Percentiles rank a stretch among this genome's conserved stretches.
phyloP scores from a whole-genome alignment of 2,113 vertebrate species.

The Muscicapa adusta region DNA sequence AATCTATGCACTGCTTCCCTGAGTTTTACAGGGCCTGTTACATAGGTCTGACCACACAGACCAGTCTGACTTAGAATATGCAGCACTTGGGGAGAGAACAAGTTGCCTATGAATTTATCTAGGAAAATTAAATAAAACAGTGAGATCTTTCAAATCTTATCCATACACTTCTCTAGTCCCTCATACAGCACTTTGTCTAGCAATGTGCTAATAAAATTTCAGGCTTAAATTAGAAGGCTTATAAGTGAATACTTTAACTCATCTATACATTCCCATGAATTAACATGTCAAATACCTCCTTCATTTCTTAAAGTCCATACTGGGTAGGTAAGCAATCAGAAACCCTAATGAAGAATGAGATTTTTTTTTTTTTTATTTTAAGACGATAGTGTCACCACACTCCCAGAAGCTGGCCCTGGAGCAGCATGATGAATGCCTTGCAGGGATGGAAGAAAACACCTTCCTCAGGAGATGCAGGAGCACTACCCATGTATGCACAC shows the following conservation, averaged over 20 bases:
- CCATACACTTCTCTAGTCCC: background rate
- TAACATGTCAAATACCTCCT: background rate
- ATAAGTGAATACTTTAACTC: background rate
- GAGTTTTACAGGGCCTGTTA: background rate
- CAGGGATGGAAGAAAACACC: background rate
- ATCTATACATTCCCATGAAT: background rate
- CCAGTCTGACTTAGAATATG: background rate
- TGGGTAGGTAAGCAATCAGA: background rate
- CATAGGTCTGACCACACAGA: background rate
- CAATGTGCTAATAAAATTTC: background rate
- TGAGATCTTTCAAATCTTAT: background rate
- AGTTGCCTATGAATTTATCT: background rate
- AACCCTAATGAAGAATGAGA: background rate
- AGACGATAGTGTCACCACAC: too few species aligned
- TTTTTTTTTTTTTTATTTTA: background rate
- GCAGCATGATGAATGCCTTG: background rate
- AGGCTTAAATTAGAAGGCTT: background rate
- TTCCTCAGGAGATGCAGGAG: background rate
- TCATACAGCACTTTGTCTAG: background rate
- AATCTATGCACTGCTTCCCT: accelerated
- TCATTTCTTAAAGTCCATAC: background rate
- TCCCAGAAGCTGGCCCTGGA: background rate
- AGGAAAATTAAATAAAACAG: background rate
- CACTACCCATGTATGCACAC: accelerated
- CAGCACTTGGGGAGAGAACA: background rate